phyloP scores from a whole-genome alignment of 2,888 invertebrate genomes.

The Cephus runcator region DNA sequence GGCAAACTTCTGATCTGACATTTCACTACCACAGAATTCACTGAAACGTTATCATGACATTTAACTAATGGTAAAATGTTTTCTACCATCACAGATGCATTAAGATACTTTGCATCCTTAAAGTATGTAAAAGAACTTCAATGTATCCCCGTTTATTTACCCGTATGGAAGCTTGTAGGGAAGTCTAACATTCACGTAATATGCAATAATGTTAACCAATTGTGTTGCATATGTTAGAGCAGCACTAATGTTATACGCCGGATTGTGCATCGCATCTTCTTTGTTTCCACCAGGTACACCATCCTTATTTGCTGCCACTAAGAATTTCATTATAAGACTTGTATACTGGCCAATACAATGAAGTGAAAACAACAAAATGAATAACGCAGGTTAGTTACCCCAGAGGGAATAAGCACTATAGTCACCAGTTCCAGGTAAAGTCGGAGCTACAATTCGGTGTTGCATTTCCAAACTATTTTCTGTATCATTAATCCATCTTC shows the following conservation, averaged over 20 bases:
- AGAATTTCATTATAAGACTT: conserved; percentile 26
- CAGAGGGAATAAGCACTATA: conserved; percentile 82
- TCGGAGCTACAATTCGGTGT: conserved; percentile 85
- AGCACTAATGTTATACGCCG: conserved; percentile 79
- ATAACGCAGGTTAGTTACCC: conserved; percentile 68
- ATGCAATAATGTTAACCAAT: conserved; percentile 83
- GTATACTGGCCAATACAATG: not conserved
- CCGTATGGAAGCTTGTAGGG: conserved; percentile 80
- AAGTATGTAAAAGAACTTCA: not conserved
- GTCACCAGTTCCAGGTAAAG: conserved; percentile 85
- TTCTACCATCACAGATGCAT: not conserved
- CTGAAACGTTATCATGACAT: conserved; percentile 68
- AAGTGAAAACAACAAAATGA: not conserved
- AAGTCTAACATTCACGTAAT: conserved; percentile 83
- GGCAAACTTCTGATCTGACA: conserved; percentile 78
- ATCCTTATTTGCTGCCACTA: conserved; percentile 71
- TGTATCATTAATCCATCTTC: conserved; percentile 79
- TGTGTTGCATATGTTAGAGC: conserved; percentile 90
- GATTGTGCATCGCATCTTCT: conserved; percentile 72
- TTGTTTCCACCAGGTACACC: conserved; percentile 67
- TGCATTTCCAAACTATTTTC: conserved; percentile 77
- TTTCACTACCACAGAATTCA: conserved; percentile 82
- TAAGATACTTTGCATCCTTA: not conserved
- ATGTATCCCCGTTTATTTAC: conserved; percentile 56
- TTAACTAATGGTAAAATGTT: not conserved